Evolutionary conservation across 1,140 invertebrate genomes (phyloP), one percentile per base, ranked within the genome.

Genomic region (Listronotus bonariensis): DNA sequence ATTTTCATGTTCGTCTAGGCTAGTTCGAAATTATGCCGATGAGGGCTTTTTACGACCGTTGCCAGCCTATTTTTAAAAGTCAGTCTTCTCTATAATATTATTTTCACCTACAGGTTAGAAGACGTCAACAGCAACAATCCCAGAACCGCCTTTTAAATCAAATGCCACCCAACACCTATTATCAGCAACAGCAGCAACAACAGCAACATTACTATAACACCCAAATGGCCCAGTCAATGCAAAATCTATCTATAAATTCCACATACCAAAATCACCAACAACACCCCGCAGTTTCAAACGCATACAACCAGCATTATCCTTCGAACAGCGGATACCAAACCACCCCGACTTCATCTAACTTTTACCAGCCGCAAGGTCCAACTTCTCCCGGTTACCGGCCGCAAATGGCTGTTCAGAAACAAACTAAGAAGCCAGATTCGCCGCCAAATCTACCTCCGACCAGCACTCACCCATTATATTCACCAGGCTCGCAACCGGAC

Each of bases 401-500:
- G 82, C 32, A 82, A 81, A 54, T 40, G n/a, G 18, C 10, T n/a
- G n/a, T 17, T 81, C 82, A 4, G 83, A 84, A 72, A 82, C 80
- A 48, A 18, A 38, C 14, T 38, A 71, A 55, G 60, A 76, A 68
- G 61, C 54, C 43, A 12, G 79, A 80, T 18, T 84, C 85, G 45
- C 85, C 87, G 59, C 89, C 89, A 0, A 89, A 89, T 14, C 83
- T 88, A 8, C 88, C 89, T 2, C 86, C 89, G 0, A 88, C 87
- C 9, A 86, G 86, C 1, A 91, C 89, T 1, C 90, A 92, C 81
- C 90, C 89, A 0, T 78, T 91, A 8, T 89, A 85, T 69, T 85
- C 87, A 7, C 42, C 42, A 1, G 34, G 31, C 7, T 34, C 56
- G 17, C n/a, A 14, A n/a, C 45, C 18, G 8, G 53, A 54, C 12